Percentiles rank a stretch among this genome's conserved stretches.
Conservation (phyloP, 2,797 vertebrate species). For the Hafferia zeledoni region DNA sequence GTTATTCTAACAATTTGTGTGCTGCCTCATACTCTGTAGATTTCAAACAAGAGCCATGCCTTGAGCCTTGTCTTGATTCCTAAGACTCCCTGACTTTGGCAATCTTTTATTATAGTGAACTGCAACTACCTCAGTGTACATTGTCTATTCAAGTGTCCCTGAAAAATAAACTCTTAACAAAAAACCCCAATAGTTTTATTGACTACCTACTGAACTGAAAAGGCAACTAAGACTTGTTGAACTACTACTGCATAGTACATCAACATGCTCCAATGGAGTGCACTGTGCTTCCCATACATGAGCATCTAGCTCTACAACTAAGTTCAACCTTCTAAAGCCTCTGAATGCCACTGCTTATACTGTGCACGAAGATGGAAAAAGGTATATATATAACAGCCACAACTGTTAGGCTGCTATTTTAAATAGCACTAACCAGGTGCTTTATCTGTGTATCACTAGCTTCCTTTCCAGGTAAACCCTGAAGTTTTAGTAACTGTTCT, state of each 20-base stretch:
- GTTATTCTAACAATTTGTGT: background rate
- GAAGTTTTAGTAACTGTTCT: background rate
- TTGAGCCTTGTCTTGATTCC: background rate
- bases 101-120: background rate
- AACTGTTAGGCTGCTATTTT: background rate
- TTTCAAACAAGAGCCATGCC: background rate
- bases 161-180: background rate
- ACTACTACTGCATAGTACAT: background rate
- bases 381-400: background rate
- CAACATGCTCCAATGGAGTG: background rate
- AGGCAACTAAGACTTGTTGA: background rate
- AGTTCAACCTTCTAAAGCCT: background rate
- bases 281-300: background rate
- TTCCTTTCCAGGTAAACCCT: background rate
- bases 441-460: background rate
- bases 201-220: background rate
- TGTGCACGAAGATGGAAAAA: background rate
- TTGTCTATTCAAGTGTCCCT: rapidly evolving
- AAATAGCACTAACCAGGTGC: background rate
- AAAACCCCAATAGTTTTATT: background rate
- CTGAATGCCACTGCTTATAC: background rate
- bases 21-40: background rate
- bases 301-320: background rate
- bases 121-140: background rate
- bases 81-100: background rate